Base-by-base conservation (phyloP, 1,140 invertebrate species). In the Halyomorpha halys region DNA sequence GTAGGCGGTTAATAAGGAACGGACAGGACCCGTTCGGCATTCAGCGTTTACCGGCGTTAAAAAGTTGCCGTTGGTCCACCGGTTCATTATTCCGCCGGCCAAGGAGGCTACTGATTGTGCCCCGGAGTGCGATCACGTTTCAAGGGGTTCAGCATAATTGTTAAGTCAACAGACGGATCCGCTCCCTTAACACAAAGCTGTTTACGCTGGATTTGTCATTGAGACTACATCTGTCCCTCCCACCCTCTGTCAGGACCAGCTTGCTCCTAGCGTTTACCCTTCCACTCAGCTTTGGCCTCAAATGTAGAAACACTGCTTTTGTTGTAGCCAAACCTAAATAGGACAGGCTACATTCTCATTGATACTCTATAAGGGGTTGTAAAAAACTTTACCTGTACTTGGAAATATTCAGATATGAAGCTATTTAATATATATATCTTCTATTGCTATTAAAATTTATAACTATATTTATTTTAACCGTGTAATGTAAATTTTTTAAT, bases 61-160 rank as follows among this genome's bases (percentile, higher is more conserved):
- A 47, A n/a, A 47, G 18, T 15, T 15, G 45, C 15, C 45, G 45
- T 3, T 4, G 45, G 18, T 4, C 15, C 45, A 3, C 45, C 18
- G 45, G 45, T 47, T 47, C 45, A 47, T 47, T 47, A 47, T 47
- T 4, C 45, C 45, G 18, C 15, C 15, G 47, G n/a, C 21, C 47
- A 21, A 21, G 47, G 47, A 49, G 21, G 47, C 47, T 14, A 49
- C 47, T 49, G 47, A 49, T 49, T 49, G 47, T 49, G 21, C n/a
- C 47, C 21, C 1, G 47, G 47, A 49, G 5, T 49, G 47, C 6
- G 47, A 49, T 49, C 47, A 49, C 47, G 47, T 49, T 49, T 49
- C 47, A 49, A 49, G 47, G 47, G 47, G 47, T 49, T 49, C 47
- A 49, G n/a, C n/a, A 49, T 49, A 49, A 49, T 49, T 49, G 47